A percentile compares a stretch with the other conserved stretches of the same genome.
Evolutionary conservation across 1,140 invertebrate species (phyloP).

Genomic region (Psilanteris sp.): DNA sequence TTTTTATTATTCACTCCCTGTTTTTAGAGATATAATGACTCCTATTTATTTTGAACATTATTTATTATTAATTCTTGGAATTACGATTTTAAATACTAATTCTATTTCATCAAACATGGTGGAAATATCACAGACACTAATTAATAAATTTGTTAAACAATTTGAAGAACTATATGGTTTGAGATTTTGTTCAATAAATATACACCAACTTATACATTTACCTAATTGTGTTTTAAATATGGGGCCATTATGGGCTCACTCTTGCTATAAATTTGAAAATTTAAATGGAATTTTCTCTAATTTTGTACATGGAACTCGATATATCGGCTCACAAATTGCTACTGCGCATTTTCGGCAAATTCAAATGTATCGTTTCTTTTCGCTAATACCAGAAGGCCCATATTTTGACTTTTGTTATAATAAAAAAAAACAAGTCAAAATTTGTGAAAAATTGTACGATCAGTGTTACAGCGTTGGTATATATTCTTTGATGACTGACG

Average conservation of each 20-base stretch:
- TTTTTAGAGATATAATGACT: constrained; percentile 28
- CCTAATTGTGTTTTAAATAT: constrained; percentile 53
- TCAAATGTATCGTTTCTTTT: constrained; percentile 35
- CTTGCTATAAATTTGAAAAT: no score
- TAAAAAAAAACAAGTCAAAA: constrained; percentile 54
- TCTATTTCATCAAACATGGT: no score
- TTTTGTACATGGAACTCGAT: constrained; percentile 51
- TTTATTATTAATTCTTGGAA: neutral
- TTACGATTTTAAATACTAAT: no score
- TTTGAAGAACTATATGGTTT: constrained; percentile 47
- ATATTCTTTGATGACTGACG: no score
- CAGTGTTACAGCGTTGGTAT: constrained; percentile 51
- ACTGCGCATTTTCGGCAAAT: constrained; percentile 27
- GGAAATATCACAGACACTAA: neutral
- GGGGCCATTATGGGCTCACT: no score
- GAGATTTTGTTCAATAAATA: constrained; percentile 60
- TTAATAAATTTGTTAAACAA: constrained; percentile 47
- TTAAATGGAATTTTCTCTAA: constrained; percentile 46
- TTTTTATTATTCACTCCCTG: constrained; percentile 32
- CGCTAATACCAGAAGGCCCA: constrained; percentile 27
- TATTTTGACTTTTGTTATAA: constrained; percentile 33
- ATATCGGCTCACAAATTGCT: constrained; percentile 54
- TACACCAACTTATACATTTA: constrained; percentile 59
- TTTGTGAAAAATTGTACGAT: constrained; percentile 17
- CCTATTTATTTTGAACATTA: constrained; percentile 23